phyloP scores from a whole-genome alignment of 1,140 invertebrate species.

The Drosophila mojavensis region DNA sequence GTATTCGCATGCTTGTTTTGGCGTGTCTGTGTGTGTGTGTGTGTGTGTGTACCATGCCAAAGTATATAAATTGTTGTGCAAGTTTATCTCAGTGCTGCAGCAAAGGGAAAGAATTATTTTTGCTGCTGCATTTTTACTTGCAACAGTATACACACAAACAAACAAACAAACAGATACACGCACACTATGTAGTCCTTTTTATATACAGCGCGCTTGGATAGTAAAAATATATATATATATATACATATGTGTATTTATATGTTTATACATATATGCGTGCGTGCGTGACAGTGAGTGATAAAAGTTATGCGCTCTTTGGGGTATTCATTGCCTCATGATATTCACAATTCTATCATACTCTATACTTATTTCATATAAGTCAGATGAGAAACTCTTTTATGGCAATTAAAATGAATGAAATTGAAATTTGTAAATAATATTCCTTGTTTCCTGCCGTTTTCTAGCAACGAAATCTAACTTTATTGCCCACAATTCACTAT shows the following conservation, averaged over 20 bases:
- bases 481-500: too few relatives aligned
- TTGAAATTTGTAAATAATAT: too few relatives aligned
- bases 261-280: slow-evolving; percentile 8
- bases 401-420: too few relatives aligned
- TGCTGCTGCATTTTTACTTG: slow-evolving; percentile 14
- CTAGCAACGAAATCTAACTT: too few relatives aligned
- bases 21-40: not conserved
- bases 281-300: slow-evolving; percentile 72
- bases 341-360: not conserved
- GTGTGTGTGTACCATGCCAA: slow-evolving; percentile 10
- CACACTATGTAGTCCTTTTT: not conserved
- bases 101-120: slow-evolving; percentile 29
- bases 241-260: slow-evolving; percentile 29
- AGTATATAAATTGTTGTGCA: slow-evolving; percentile 48
- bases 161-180: not conserved
- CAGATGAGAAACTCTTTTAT: too few relatives aligned
- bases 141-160: slow-evolving; percentile 5
- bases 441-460: too few relatives aligned
- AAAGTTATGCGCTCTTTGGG: slow-evolving; percentile 72
- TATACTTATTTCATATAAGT: not conserved
- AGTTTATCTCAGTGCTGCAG: slow-evolving; percentile 47
- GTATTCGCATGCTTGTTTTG: slow-evolving; percentile 9
- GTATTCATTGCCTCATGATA: slow-evolving; percentile 41
- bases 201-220: not conserved
- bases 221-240: slow-evolving; percentile 37